These are phyloP conservation scores for Drosophila mimetica DNA, from an alignment of 2,888 invertebrate genomes.

Conservation along the genomic window DNA sequence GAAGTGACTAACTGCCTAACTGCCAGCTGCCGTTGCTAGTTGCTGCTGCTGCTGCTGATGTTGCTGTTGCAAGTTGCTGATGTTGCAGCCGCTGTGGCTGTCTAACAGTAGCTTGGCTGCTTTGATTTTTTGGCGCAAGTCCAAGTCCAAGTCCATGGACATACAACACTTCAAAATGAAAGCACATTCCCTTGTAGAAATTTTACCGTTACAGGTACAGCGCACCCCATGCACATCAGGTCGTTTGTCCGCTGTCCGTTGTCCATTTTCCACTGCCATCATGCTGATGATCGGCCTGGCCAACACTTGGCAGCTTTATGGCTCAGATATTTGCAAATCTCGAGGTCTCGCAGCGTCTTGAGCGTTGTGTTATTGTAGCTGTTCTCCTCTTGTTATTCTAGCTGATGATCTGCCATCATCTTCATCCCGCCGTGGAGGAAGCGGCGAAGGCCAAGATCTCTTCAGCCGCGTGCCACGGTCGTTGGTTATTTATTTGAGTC, in stretches of 20 bases:
- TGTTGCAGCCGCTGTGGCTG: conserved; percentile 56
- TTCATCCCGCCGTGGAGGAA: conserved; percentile 15
- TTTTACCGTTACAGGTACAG: conserved; percentile 68
- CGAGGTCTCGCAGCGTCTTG: conserved; percentile 28
- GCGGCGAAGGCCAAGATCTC: conserved; percentile 32
- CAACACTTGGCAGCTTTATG: conserved; percentile 77
- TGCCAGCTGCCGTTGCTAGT: conserved; percentile 65
- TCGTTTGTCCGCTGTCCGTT: conserved; percentile 62
- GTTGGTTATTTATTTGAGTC: conserved; percentile 75
- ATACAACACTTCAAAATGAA: conserved; percentile 79
- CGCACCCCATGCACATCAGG: conserved; percentile 51
- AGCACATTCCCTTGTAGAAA: conserved; percentile 80
- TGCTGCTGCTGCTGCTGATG: conserved; percentile 47
- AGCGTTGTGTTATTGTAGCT: conserved; percentile 73
- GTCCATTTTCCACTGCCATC: conserved; percentile 40
- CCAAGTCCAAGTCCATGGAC: conserved; percentile 67
- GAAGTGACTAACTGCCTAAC: conserved; percentile 77
- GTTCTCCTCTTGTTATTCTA: conserved; percentile 73
- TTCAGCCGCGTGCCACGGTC: conserved; percentile 70
- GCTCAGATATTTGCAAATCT: conserved; percentile 78
- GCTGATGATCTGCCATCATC: conserved; percentile 65
- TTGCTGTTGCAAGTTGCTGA: conserved; percentile 52
- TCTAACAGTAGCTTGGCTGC: conserved; percentile 69
- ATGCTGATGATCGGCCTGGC: conserved; percentile 48
- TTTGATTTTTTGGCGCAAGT: conserved; percentile 67